Percentiles rank a stretch among this genome's conserved stretches.
Evolutionary conservation across 2,797 vertebrate species (phyloP).

Genomic region (Protosalanx chinensis): DNA sequence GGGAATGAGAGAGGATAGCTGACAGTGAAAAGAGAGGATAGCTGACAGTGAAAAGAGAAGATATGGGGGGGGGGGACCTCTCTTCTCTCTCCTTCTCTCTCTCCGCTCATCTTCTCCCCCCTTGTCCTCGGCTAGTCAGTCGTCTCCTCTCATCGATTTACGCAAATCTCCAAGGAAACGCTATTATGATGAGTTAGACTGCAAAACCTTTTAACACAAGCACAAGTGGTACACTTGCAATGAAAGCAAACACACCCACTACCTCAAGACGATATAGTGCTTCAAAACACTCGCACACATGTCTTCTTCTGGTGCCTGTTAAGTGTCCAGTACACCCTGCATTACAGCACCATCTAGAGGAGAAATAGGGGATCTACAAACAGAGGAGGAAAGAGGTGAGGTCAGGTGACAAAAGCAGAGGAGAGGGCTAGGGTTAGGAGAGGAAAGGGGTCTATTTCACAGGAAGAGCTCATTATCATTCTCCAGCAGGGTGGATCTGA

Average conservation of each 20-base stretch:
- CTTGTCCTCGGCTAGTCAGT: background rate
- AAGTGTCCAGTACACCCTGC: constrained; percentile 10
- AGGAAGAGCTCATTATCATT: constrained; percentile 66
- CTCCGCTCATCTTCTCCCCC: background rate
- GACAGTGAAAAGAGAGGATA: background rate
- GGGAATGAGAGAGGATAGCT: background rate
- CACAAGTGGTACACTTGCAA: background rate
- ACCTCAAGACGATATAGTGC: background rate
- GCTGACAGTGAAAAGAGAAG: background rate
- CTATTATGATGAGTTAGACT: background rate
- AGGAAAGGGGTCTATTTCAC: constrained; percentile 13
- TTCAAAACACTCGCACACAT: background rate
- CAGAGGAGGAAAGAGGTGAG: background rate
- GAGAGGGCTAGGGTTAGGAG: background rate
- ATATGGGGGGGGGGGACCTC: background rate
- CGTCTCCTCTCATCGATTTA: background rate
- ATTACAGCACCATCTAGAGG: constrained; percentile 44
- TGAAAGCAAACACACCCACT: background rate
- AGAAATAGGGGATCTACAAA: background rate
- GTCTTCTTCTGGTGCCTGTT: background rate
- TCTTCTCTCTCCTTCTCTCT: background rate
- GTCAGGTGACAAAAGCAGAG: background rate
- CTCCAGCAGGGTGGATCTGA: constrained; percentile 54
- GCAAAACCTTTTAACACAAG: background rate
- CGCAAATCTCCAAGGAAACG: background rate